Evolutionary conservation across 2,888 invertebrate species (phyloP), one percentile per base, ranked within the genome.

Genomic region (Hyposoter didymator): DNA sequence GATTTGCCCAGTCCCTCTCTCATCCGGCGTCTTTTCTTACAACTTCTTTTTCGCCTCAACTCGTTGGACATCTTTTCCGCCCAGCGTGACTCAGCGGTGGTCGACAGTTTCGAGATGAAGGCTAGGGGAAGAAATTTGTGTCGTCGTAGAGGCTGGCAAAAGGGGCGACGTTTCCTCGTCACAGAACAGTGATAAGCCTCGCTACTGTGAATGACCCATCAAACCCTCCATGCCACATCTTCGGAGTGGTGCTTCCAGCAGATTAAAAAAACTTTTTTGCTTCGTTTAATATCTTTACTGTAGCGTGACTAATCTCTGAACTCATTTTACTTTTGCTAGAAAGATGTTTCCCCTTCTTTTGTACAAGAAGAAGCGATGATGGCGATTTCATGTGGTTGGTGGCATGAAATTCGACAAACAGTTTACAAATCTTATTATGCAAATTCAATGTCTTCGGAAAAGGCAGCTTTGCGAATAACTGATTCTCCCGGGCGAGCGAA

Each of bases 21-120:
- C 80, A 66, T 55, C 72, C 14, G 10, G 70, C 70, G 39, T 64
- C 47, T 76, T 62, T 55, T 80, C 67, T 78, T 70, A 43, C 59
- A 17, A 47, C 22, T 67, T 52, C 32, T 67, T 67, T 35, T 69
- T 69, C 49, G 66, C 79, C 49, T 83, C 72, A 73, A 83, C 83
- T 59, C 72, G 75, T 62, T 73, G 59, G 73, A 73, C 80, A 76
- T 85, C 67, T 78, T 85, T 80, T 80, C 67, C 83, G 73, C 76
- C 73, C 74, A 78, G 66, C 62, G 80, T 84, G 78, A 86, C 81
- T 84, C 78, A 80, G 66, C 83, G 45, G 39, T 45, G 49, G 32
- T 52, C 35, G 35, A 45, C 35, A 45, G 35, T 47, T 39, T 45
- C n/a, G 59, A 55, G 74, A 52, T 78, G 64, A 64, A 64, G 43